phyloP scores from a whole-genome alignment of 2,888 invertebrate genomes.

The Germaria angustata region DNA sequence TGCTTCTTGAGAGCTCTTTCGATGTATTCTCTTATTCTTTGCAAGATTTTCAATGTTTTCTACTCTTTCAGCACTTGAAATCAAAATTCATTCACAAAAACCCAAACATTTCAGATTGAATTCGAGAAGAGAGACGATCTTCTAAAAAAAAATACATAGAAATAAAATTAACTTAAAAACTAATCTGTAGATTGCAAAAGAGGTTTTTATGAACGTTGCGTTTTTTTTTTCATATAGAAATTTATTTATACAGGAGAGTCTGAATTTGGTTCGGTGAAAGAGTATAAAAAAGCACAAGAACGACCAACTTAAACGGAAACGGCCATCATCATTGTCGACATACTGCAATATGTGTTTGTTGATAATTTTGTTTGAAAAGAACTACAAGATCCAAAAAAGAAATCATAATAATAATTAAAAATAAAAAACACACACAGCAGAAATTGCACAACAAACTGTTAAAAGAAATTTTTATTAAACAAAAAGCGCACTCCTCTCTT shows the following conservation, averaged over 20 bases:
- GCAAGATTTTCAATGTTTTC: neutral
- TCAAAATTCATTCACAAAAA: slow-evolving; percentile 67
- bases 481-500: slow-evolving; percentile 16
- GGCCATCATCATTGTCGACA: slow-evolving; percentile 78
- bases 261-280: slow-evolving; percentile 30
- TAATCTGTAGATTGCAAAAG: neutral
- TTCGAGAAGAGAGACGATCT: slow-evolving; percentile 12
- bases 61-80: slow-evolving; percentile 27
- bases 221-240: slow-evolving; percentile 19
- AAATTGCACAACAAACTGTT: slow-evolving; percentile 51
- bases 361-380: slow-evolving; percentile 72
- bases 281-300: slow-evolving; percentile 32
- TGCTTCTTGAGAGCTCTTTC: slow-evolving; percentile 25
- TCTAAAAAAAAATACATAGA: neutral
- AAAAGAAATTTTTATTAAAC: slow-evolving; percentile 24
- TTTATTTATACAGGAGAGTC: slow-evolving; percentile 52
- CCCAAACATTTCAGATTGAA: neutral
- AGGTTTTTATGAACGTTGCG: slow-evolving; percentile 5
- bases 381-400: slow-evolving; percentile 52
- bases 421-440: neutral
- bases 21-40: slow-evolving; percentile 7
- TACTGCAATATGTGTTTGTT: slow-evolving; percentile 71
- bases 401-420: slow-evolving; percentile 37
- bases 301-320: slow-evolving; percentile 74
- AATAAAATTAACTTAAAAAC: neutral